Evolutionary conservation across 2,888 invertebrate species (phyloP), one percentile per base, ranked within the genome.

Genomic region (Bellardia bayeri): DNA sequence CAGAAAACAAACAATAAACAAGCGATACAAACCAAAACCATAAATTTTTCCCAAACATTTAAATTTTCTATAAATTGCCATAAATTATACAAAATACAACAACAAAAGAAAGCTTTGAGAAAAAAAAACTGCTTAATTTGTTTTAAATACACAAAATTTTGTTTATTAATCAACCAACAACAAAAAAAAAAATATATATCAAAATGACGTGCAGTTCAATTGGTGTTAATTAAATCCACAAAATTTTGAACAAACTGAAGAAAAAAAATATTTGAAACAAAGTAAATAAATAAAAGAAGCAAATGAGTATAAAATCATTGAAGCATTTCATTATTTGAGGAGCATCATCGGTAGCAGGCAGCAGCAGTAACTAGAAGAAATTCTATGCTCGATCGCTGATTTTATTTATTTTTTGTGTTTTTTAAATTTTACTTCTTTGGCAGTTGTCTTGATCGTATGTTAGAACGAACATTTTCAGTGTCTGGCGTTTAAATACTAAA

Each of bases 141-240:
- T 78, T 81, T 84, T 74, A 84, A 76, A 83, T 84, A 88, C 71
- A 75, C 72, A 64, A 69, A 79, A 82, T 83, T 82, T 76, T 71
- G 87, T 72, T 66, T 42, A n/a, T 42, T 75, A 37, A 33, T 23
- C 37, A 51, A 51, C 11, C 37, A 51, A 51, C 23, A 69, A 69
- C 79, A 13, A 81, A 75, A 61, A 30, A 0, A 76, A 61, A 8
- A 69, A 74, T 42, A 85, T 72, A 74, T 78, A 68, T 78, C 56
- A 74, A 82, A 79, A 64, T 79, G 92, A 93, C 92, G 93, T 92
- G 92, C 93, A 93, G 93, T 93, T 93, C 94, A 93, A 93, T 93
- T 93, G 93, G 92, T 93, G 94, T 93, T 93, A 93, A 93, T 93
- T 93, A 93, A 93, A 93, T 93, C 93, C 93, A 93, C 91, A 92